Conservation (phyloP, 2,888 invertebrate genomes). For the Dugesia japonica region DNA sequence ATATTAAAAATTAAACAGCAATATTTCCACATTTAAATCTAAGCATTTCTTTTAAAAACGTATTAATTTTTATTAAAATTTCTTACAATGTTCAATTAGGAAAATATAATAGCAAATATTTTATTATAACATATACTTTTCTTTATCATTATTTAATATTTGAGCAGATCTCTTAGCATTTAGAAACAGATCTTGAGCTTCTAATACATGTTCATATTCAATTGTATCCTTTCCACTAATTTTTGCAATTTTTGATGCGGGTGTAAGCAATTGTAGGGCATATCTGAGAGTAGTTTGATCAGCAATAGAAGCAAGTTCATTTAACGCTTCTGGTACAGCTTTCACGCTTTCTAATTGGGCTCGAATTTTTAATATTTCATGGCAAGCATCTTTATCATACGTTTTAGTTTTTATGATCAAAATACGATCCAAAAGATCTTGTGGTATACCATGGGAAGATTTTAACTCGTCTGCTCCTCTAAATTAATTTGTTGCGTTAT, state of each 20-base stretch:
- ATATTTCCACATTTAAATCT: no score
- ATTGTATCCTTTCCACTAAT: constrained; percentile 68
- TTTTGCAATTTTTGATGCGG: constrained; percentile 69
- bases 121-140: constrained; percentile 66
- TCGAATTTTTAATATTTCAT: constrained; percentile 67
- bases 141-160: constrained; percentile 69
- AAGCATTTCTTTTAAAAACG: no score
- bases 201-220: constrained; percentile 64
- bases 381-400: constrained; percentile 60
- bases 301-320: constrained; percentile 66
- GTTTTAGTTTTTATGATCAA: constrained; percentile 82
- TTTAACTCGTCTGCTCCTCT: constrained; percentile 56
- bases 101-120: no score
- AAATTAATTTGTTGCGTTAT: constrained; percentile 31
- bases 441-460: constrained; percentile 83
- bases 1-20: no score
- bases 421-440: constrained; percentile 79
- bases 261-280: constrained; percentile 81
- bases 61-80: no score
- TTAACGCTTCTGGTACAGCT: constrained; percentile 66
- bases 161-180: constrained; percentile 90
- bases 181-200: constrained; percentile 66
- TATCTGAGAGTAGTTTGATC: constrained; percentile 70
- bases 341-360: constrained; percentile 74
- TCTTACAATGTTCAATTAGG: no score